Base-by-base conservation (phyloP, 2,797 vertebrate genomes). In the Gymnodraco acuticeps region DNA sequence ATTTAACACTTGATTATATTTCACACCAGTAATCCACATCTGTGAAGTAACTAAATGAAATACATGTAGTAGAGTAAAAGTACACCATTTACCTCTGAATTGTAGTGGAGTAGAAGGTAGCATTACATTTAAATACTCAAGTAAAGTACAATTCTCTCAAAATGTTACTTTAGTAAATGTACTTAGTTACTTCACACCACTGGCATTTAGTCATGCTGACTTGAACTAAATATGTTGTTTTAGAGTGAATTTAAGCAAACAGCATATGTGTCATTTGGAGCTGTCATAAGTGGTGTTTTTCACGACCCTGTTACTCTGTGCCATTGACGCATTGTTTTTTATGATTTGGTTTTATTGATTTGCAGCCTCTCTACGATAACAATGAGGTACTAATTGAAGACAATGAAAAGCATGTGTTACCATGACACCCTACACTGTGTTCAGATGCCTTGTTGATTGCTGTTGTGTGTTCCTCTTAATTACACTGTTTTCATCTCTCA, bases 401-500 rank as follows among this genome's bases (percentile, higher is more conserved):
- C 47, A 68, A 67, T 55, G 42, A 46, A 70, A 51, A 0, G 1
- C 3, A 5, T 48, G 45, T 12, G 54, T 67, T 42, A 4, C 38
- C 27, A 14, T 67, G 52, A 52, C 61, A 59, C 60, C 15, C 12
- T 14, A 11, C 42, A 8, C 62, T 47, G 58, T 53, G 53, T 17
- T 80, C 64, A 60, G 31, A 70, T 42, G 23, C 17, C 23, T 62
- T 71, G 63, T 62, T 77, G 73, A 77, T 75, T 51, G 63, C 63
- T 19, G 38, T n/a, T 71, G 61, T 73, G 70, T 67, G 55, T 64
- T 72, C 55, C 31, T 69, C 15, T 41, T 66, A 54, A 77, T 78
- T 70, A 54, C 48, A 15, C 17, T 4, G 13, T 56, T 52, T 45
- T 75, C 33, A 7, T 38, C 33, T 68, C 17, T 60, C 54, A 31